phyloP scores from a whole-genome alignment of 2,113 vertebrate species.

The Pelobates fuscus region DNA sequence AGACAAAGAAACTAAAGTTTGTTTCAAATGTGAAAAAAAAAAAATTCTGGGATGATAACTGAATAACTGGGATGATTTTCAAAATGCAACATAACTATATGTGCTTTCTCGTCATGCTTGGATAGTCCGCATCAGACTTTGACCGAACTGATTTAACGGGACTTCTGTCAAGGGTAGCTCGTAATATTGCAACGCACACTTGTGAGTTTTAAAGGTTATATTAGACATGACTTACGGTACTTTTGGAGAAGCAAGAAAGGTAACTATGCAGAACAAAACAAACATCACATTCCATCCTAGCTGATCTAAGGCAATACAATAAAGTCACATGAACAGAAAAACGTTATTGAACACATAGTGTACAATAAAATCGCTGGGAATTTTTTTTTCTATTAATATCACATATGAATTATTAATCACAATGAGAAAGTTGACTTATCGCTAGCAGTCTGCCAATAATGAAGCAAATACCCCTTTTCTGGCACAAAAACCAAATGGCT shows the following conservation, averaged over 20 bases:
- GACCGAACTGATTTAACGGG: not conserved
- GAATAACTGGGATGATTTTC: not conserved
- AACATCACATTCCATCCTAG: slow-evolving; percentile 9
- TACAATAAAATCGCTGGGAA: slow-evolving; percentile 32
- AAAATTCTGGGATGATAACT: too few species aligned
- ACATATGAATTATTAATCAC: slow-evolving; percentile 32
- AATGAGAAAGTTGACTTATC: slow-evolving; percentile 23
- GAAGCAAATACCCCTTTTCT: slow-evolving; percentile 23
- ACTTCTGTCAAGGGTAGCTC: slow-evolving; percentile 6
- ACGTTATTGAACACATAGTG: slow-evolving; percentile 19
- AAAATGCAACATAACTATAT: slow-evolving; percentile 5
- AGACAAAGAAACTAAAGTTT: too few species aligned
- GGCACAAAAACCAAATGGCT: slow-evolving; percentile 24
- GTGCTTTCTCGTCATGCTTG: slow-evolving; percentile 9
- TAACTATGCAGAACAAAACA: slow-evolving; percentile 28
- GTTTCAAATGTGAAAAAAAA: too few species aligned
- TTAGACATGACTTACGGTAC: slow-evolving; percentile 16
- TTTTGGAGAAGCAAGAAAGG: slow-evolving; percentile 36
- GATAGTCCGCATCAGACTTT: slow-evolving; percentile 7
- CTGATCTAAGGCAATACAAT: not conserved
- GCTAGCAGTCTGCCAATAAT: slow-evolving; percentile 17
- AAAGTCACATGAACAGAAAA: not conserved
- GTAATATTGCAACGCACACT: slow-evolving; percentile 2
- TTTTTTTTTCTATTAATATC: slow-evolving; percentile 24
- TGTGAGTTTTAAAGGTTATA: slow-evolving; percentile 30